A percentile compares a stretch with the other conserved stretches of the same genome.
phyloP scores from a whole-genome alignment of 2,888 invertebrate species.

The Rotaria magnacalcarata region DNA sequence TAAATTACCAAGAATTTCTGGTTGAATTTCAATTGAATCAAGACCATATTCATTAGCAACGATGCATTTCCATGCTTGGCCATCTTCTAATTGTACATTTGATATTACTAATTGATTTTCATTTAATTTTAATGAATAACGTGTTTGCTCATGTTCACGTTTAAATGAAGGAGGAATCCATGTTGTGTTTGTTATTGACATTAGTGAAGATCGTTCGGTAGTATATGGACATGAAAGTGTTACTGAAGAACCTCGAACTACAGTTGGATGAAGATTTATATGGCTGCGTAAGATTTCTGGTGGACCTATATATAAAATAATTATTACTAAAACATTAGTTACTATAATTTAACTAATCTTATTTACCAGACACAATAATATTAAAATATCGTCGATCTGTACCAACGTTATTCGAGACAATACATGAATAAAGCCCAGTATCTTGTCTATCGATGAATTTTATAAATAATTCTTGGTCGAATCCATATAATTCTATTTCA shows the following conservation, averaged over 20 bases:
- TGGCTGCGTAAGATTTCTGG: constrained; percentile 55
- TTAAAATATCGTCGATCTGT: constrained; percentile 61
- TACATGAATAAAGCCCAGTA: constrained; percentile 65
- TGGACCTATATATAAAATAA: constrained; percentile 50
- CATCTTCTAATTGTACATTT: constrained; percentile 9
- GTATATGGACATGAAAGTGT: constrained; percentile 57
- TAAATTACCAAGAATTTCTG: background rate
- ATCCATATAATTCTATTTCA: background rate
- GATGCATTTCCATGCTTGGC: constrained; percentile 9
- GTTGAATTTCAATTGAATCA: background rate
- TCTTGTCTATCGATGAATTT: constrained; percentile 57
- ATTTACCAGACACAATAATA: constrained; percentile 53
- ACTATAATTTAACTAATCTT: too few relatives aligned
- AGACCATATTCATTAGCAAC: constrained; percentile 14
- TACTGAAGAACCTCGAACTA: constrained; percentile 54
- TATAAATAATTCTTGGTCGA: background rate
- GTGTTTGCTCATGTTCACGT: background rate
- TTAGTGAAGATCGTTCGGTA: background rate
- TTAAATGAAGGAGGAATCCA: background rate
- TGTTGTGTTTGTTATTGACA: background rate
- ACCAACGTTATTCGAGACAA: constrained; percentile 64
- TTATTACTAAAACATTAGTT: too few relatives aligned
- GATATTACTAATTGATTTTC: constrained; percentile 12
- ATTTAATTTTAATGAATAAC: background rate
- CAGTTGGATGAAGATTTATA: constrained; percentile 54